Base-by-base conservation (phyloP, 2,797 vertebrate genomes). In the Labeo calbasu region DNA sequence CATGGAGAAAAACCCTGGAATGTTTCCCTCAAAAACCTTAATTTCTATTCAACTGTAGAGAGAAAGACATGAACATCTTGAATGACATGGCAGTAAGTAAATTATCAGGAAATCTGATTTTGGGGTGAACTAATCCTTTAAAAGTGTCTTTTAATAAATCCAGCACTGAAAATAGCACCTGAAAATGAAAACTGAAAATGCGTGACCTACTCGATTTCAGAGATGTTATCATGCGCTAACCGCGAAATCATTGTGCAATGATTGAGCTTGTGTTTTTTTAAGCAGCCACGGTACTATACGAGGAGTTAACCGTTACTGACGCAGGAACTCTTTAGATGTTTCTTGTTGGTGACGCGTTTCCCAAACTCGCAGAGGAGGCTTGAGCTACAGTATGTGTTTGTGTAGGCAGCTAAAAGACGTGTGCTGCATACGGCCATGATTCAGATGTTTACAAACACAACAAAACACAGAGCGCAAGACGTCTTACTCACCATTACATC, bases 401-500 rank as follows among this genome's bases (percentile, higher is more conserved):
- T 66, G 46, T 83, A 66, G 84, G 85, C 14, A 28, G 70, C 66
- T 77, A 32, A 28, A 46, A 73, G 61, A 70, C 8, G 32, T 48
- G 53, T 48, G 63, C 21, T 66, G 32, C 9, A 43, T 17, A 55
- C 43, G 4, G 53, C 65, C 65, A 82, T 77, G 25, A 71, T 32
- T 65, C 73, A 81, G 77, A 66, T 79, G 86, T 86, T 88, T 87
- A 87, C 57, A 87, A 89, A 87, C 84, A 87, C 23, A 6, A 73
- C 82, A 5, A 17, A 40, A 82, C 51, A 83, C 28, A 77, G 70
- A 82, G 21, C 1, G 63, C 19, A 68, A 50, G 40, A 23, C 15
- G 79, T 57, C 8, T 65, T 36, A 89, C 97, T 96, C 94, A 99
- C 98, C 97, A 98, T 94, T 90, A 95, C 97, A 85, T 98, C 97